phyloP scores from a whole-genome alignment of 1,140 invertebrate genomes.

The Druon quercuslanigerum region DNA sequence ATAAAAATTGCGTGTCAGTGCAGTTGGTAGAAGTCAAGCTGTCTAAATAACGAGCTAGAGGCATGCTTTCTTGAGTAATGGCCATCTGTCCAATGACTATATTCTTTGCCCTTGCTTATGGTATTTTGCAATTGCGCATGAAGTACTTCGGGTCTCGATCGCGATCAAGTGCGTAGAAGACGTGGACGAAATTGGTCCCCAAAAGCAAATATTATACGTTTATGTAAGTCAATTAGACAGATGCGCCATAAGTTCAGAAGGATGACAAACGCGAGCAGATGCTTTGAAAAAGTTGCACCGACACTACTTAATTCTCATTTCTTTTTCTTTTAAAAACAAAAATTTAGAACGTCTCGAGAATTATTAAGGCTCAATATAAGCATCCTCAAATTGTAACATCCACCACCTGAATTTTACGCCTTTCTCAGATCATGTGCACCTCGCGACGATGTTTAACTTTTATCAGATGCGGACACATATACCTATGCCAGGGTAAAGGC shows the following conservation, averaged over 20 bases:
- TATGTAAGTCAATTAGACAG: conserved; percentile 52
- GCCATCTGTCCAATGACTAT: conserved; percentile 2
- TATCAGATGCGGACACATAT: conserved; percentile 43
- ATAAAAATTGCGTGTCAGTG: too few relatives aligned
- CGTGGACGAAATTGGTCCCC: conserved; percentile 13
- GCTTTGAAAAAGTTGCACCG: conserved; percentile 45
- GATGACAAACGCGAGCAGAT: conserved; percentile 58
- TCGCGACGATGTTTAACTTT: conserved; percentile 38
- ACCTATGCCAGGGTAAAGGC: background rate
- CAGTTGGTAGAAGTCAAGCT: background rate
- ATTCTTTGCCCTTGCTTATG: conserved; percentile 15
- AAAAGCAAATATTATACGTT: conserved; percentile 1
- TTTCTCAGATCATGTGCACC: background rate
- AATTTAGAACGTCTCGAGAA: background rate
- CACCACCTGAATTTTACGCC: conserved; percentile 13
- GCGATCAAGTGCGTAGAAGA: background rate
- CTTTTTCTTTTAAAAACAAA: conserved; percentile 20
- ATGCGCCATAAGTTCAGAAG: conserved; percentile 48
- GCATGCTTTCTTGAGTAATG: background rate
- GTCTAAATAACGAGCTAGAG: background rate
- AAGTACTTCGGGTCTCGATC: conserved; percentile 9
- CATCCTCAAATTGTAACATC: background rate
- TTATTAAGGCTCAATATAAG: background rate
- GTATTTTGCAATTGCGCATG: conserved; percentile 20
- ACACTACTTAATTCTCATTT: conserved; percentile 37